These are phyloP conservation scores for Pagetopsis macropterus DNA, from an alignment of 2,797 vertebrate genomes.

Conservation along the genomic window DNA sequence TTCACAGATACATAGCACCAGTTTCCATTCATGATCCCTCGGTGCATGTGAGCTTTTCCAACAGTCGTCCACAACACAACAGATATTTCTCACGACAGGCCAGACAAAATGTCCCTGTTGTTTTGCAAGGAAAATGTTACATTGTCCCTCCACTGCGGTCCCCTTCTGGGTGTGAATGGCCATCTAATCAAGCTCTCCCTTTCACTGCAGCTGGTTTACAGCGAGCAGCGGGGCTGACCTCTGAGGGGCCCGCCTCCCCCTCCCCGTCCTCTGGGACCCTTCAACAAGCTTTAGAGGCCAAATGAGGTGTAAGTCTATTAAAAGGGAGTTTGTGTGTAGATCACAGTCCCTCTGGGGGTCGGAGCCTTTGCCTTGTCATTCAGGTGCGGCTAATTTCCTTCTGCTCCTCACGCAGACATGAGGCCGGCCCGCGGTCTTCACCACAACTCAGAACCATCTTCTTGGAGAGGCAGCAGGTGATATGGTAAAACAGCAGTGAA, in stretches of 20 bases:
- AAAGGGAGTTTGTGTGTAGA: conserved; percentile 88
- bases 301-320: conserved; percentile 93
- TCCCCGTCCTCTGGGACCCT: conserved; percentile 84
- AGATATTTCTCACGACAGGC: conserved; percentile 80
- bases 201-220: conserved; percentile 87
- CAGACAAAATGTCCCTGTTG: conserved; percentile 82
- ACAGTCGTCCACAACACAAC: conserved; percentile 60
- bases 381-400: conserved; percentile 86
- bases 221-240: conserved; percentile 77
- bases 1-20: not conserved
- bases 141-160: conserved; percentile 83
- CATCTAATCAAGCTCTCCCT: conserved; percentile 87
- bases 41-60: conserved; percentile 49
- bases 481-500: conserved; percentile 65
- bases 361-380: conserved; percentile 85
- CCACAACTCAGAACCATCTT: conserved; percentile 49
- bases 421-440: conserved; percentile 73
- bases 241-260: conserved; percentile 72
- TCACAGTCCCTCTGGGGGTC: conserved; percentile 86
- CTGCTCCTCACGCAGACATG: conserved; percentile 77
- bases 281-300: conserved; percentile 90
- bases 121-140: conserved; percentile 79
- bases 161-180: conserved; percentile 87
- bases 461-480: conserved; percentile 71
- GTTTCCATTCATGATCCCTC: conserved; percentile 14